Evolutionary conservation across 2,888 invertebrate species (phyloP).

Genomic region (Xylophagus ater): DNA sequence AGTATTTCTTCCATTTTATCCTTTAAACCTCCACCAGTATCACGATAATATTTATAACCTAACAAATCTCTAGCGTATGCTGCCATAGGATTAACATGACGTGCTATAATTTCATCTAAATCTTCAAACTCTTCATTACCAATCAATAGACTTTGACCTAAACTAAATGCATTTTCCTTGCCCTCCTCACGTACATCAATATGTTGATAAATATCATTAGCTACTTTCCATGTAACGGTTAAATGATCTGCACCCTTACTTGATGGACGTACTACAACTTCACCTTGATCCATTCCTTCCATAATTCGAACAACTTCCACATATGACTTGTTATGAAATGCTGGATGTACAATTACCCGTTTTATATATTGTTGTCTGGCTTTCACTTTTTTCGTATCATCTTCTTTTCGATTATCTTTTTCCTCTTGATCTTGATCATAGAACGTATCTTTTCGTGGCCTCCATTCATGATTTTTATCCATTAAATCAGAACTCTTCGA

Average conservation of each 20-base stretch:
- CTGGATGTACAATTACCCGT: constrained; percentile 93
- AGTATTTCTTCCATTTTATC: constrained; percentile 81
- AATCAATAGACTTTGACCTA: constrained; percentile 82
- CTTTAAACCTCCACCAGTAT: constrained; percentile 63
- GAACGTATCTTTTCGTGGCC: constrained; percentile 76
- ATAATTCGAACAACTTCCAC: constrained; percentile 86
- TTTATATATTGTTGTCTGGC: constrained; percentile 82
- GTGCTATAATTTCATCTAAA: constrained; percentile 96
- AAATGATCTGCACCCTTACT: constrained; percentile 94
- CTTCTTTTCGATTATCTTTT: constrained; percentile 63
- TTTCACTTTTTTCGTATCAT: constrained; percentile 71
- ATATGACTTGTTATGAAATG: constrained; percentile 93
- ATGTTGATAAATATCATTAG: constrained; percentile 88
- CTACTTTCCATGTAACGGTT: constrained; percentile 98
- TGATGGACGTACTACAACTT: constrained; percentile 91
- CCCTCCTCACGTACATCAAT: constrained; percentile 93
- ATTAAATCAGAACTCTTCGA: constrained; percentile 84
- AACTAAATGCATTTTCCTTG: constrained; percentile 90
- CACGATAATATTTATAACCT: constrained; percentile 81
- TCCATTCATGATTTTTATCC: constrained; percentile 86
- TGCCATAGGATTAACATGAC: constrained; percentile 95
- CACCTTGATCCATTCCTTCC: constrained; percentile 89
- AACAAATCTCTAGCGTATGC: constrained; percentile 82
- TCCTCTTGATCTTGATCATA: constrained; percentile 83
- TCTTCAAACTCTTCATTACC: constrained; percentile 93